Percentiles rank a stretch among this genome's conserved stretches.
Evolutionary conservation across 1,140 invertebrate species (phyloP).

Genomic region (Sycophaga agraensis): DNA sequence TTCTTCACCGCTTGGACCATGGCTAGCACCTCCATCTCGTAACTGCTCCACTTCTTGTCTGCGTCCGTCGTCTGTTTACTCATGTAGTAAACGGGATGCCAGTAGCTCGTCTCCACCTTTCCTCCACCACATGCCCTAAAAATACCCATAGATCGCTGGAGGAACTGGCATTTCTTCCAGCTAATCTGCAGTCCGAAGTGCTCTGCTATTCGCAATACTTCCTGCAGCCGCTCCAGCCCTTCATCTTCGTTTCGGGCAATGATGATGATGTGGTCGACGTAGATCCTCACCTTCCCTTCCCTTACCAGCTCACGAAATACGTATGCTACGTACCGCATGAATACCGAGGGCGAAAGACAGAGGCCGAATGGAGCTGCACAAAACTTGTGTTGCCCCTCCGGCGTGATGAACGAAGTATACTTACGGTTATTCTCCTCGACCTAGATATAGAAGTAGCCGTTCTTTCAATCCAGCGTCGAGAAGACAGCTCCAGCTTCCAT

Average conservation of each 20-base stretch:
- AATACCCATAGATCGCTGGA: no score
- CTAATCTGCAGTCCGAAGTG: conserved; percentile 2
- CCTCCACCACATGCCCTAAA: no score
- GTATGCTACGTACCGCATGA: conserved; percentile 11
- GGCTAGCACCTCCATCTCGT: neutral
- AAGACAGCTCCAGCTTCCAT: conserved; percentile 32
- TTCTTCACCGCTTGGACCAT: neutral
- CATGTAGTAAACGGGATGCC: neutral
- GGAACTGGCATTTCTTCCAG: no score
- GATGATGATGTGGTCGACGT: conserved; percentile 26
- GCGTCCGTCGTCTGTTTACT: neutral
- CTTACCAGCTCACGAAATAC: conserved; percentile 7
- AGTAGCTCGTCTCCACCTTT: neutral
- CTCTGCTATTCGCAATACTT: neutral
- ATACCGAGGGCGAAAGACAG: conserved; percentile 23
- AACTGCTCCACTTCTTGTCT: neutral
- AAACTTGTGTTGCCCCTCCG: conserved; percentile 34
- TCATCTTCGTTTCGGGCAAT: conserved; percentile 3
- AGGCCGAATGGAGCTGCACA: conserved; percentile 43
- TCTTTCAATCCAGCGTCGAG: conserved; percentile 41
- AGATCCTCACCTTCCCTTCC: neutral
- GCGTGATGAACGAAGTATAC: conserved; percentile 41
- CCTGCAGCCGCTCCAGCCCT: neutral
- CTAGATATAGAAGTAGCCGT: conserved; percentile 44
- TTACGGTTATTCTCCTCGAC: conserved; percentile 35